Conservation (phyloP, 1,140 invertebrate species). For the Mactra quadrangularis region DNA sequence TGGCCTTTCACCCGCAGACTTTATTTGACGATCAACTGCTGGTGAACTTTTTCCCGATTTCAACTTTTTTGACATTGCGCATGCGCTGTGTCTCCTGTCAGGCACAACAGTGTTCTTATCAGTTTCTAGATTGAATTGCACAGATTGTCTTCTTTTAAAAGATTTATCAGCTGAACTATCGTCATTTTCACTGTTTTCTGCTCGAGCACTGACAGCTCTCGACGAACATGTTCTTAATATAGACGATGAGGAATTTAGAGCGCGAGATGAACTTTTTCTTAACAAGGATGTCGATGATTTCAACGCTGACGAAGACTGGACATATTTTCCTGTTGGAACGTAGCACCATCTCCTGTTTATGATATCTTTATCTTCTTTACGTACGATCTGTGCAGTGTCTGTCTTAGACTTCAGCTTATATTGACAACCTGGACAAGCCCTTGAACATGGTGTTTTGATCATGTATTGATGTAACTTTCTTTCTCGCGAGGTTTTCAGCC, state of each 20-base stretch:
- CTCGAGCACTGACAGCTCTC: background rate
- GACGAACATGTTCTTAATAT: background rate
- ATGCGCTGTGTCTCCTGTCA: background rate
- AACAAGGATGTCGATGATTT: background rate
- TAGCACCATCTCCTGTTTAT: slow-evolving; percentile 42
- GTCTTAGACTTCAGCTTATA: slow-evolving; percentile 30
- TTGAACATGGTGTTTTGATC: slow-evolving; percentile 24
- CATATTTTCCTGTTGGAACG: slow-evolving; percentile 34
- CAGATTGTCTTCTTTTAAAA: no score
- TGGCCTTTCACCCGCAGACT: background rate
- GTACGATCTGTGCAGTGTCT: slow-evolving; percentile 9
- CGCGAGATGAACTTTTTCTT: background rate
- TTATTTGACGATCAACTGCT: background rate
- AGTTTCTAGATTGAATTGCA: no score
- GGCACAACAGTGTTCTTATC: no score
- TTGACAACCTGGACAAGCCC: slow-evolving; percentile 38
- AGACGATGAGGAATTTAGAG: background rate
- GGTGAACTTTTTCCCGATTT: background rate
- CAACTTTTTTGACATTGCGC: background rate
- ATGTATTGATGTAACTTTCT: background rate
- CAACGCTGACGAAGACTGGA: slow-evolving; percentile 21
- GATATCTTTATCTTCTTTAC: slow-evolving; percentile 5
- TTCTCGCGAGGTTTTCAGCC: background rate
- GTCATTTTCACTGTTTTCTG: no score
- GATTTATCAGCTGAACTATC: no score